phyloP scores from a whole-genome alignment of 2,113 vertebrate genomes.

The Pontoporia blainvillei region DNA sequence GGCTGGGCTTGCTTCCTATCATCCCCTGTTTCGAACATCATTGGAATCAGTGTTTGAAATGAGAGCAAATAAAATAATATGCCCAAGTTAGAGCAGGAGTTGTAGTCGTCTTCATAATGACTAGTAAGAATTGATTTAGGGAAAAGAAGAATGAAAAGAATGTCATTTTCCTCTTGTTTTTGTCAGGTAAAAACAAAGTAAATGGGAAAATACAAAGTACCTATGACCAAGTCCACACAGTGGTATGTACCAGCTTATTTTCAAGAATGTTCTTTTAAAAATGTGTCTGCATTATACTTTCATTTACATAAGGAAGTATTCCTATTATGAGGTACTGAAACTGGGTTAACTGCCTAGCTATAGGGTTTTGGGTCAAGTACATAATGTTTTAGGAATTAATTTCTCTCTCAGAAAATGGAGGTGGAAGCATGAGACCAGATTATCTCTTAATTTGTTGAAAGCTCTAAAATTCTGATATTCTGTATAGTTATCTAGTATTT shows the following conservation, averaged over 20 bases:
- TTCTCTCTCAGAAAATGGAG: background rate
- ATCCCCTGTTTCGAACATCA: background rate
- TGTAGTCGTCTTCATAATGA: background rate
- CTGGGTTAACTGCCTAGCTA: background rate
- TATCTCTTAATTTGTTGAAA: background rate
- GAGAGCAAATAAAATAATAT: background rate
- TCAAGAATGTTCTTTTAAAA: background rate
- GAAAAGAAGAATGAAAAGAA: background rate
- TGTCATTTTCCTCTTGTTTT: constrained; percentile 42
- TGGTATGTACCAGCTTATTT: constrained; percentile 77
- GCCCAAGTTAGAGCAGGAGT: background rate
- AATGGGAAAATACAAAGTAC: constrained; percentile 84
- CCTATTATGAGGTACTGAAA: background rate
- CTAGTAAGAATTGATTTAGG: background rate
- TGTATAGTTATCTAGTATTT: background rate
- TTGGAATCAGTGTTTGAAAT: background rate
- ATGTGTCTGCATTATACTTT: background rate
- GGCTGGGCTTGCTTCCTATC: background rate
- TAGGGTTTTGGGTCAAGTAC: background rate
- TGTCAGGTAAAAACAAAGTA: constrained; percentile 81
- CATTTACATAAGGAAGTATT: background rate
- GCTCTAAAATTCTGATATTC: background rate
- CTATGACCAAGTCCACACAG: constrained; percentile 79
- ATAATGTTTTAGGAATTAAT: background rate
- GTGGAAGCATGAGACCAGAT: background rate